Percentiles rank a stretch among this genome's conserved stretches.
Conservation (phyloP, 2,888 invertebrate species). For the Odontothrips loti region DNA sequence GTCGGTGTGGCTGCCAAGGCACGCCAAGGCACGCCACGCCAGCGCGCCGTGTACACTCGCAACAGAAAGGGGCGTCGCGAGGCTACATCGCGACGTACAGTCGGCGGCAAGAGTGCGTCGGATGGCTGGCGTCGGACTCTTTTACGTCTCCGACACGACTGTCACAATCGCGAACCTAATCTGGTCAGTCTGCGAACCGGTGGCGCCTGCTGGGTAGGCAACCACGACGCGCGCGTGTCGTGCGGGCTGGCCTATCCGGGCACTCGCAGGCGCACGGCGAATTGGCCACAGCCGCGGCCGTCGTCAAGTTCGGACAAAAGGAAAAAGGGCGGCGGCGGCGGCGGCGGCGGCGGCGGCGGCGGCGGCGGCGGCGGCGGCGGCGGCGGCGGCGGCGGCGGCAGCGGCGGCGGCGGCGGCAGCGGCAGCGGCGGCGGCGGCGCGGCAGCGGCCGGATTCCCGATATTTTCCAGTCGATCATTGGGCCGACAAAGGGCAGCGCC, state of each 20-base stretch:
- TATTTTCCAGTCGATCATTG: slow-evolving; percentile 5
- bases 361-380: not conserved
- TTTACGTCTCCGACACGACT: too few species aligned
- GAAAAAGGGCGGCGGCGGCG: not conserved
- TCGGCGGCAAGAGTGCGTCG: too few species aligned
- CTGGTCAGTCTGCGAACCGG: too few species aligned
- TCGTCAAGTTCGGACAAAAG: too few species aligned
- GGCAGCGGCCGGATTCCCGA: not conserved
- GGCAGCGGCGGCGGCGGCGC: not conserved
- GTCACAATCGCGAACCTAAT: too few species aligned
- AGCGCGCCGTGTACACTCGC: not conserved
- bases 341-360: not conserved
- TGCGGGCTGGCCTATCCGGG: too few species aligned
- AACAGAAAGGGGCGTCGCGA: not conserved
- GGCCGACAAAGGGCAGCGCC: not conserved
- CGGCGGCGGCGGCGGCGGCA: not conserved
- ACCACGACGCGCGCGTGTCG: too few species aligned
- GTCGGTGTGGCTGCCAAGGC: too few species aligned
- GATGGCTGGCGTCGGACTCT: too few species aligned
- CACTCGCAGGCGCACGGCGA: too few species aligned
- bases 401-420: not conserved
- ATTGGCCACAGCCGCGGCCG: not conserved
- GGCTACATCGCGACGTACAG: not conserved
- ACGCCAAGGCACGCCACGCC: too few species aligned
- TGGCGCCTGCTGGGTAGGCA: too few species aligned